Conservation (phyloP, 2,113 vertebrate genomes). For the Anseranas semipalmata region DNA sequence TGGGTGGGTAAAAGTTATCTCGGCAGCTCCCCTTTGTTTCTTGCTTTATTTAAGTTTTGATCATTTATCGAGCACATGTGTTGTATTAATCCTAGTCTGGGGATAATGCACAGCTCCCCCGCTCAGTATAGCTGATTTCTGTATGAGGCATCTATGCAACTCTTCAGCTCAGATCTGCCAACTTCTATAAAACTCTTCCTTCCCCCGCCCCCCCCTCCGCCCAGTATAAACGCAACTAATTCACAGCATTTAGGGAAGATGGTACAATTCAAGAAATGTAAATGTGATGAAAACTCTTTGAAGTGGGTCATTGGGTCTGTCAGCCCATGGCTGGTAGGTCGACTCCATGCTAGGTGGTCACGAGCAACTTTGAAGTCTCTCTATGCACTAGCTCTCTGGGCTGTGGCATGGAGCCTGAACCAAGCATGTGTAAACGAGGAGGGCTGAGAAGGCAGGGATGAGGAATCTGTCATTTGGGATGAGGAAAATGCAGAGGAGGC, state of each 20-base stretch:
- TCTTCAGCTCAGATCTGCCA: background rate
- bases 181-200: background rate
- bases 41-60: background rate
- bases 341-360: background rate
- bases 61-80: background rate
- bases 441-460: background rate
- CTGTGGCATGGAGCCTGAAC: background rate
- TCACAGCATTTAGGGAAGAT: background rate
- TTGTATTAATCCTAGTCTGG: background rate
- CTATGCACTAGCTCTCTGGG: accelerated
- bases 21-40: background rate
- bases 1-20: background rate
- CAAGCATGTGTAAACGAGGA: accelerated
- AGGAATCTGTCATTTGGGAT: background rate
- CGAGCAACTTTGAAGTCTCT: background rate
- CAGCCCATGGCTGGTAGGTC: background rate
- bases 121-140: background rate
- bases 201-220: too few relatives aligned
- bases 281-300: background rate
- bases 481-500: background rate
- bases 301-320: background rate
- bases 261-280: background rate
- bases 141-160: background rate
- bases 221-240: background rate
- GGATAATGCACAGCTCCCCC: background rate